Evolutionary conservation across 2,113 vertebrate species (phyloP), one percentile per base, ranked within the genome.

Genomic region (Ciconia stormi): DNA sequence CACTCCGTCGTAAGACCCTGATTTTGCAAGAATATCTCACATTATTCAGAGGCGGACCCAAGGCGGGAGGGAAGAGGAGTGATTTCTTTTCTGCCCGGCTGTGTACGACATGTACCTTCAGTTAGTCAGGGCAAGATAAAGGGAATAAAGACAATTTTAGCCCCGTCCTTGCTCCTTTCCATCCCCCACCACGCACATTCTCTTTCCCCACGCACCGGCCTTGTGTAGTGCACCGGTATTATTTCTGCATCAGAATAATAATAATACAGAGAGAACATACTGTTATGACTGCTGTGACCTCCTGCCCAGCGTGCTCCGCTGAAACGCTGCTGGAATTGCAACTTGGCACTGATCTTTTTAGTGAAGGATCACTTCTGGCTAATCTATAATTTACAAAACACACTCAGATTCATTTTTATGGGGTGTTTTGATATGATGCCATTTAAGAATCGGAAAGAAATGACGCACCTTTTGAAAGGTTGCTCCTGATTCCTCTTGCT

Each of bases 341-440:
- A 87, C 88, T 83, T 93, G 87, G 89, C 82, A 67, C 72, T 29
- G 7, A 47, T 52, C 91, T 92, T 50, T 77, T 56, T 55, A 62
- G 79, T 27, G 81, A 84, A 79, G 67, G 74, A 86, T 89, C 55
- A 63, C 94, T 94, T 88, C 93, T 69, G 89, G 91, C 89, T 96
- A 87, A 95, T 97, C 92, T 94, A 90, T 94, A 97, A 96, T 96
- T 97, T 92, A 96, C 83, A 94, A 95, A 97, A 94, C 85, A 67
- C 63, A 59, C 81, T 95, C 82, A 25, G 90, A 76, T 94, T 76
- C 88, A 80, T 89, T 90, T 85, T 95, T 88, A 93, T 77, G 74
- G 81, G 36, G 34, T 71, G 52, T 81, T 91, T 95, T 89, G 94
- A 62, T 86, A 63, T 6, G 79, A 76, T 59, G 91, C 89, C 87